A percentile compares a stretch with the other conserved stretches of the same genome.
These are phyloP conservation scores for Emydocephalus ijimae DNA, from an alignment of 2,113 vertebrate genomes.

Conservation along the genomic window DNA sequence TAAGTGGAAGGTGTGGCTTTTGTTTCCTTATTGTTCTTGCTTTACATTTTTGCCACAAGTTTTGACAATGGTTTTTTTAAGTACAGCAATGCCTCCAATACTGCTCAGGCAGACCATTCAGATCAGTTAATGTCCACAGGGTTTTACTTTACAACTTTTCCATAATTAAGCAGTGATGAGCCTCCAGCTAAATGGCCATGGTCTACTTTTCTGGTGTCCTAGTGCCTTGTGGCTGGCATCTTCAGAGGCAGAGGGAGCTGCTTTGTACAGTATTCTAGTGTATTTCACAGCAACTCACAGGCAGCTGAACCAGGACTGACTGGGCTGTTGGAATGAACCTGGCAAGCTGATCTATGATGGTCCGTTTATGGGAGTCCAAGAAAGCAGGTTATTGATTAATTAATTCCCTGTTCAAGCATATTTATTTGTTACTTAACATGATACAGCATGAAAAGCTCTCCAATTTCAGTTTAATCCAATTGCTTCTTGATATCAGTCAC, in stretches of 20 bases:
- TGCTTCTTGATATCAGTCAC: background rate
- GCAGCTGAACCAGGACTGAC: background rate
- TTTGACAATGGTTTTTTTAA: background rate
- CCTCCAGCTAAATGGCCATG: background rate
- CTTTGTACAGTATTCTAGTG: background rate
- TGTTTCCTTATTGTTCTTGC: background rate
- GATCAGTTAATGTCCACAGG: background rate
- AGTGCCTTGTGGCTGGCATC: background rate
- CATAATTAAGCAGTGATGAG: background rate
- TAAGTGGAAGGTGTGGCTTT: background rate
- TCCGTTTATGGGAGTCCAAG: background rate
- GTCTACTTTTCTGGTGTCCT: background rate
- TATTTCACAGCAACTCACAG: background rate
- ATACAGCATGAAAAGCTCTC: background rate
- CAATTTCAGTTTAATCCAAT: background rate
- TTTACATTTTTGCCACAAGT: background rate
- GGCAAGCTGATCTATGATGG: background rate
- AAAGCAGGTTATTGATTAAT: background rate
- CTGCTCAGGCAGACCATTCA: background rate
- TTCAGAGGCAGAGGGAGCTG: background rate
- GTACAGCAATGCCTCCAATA: background rate
- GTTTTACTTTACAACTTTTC: background rate
- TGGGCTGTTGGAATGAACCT: background rate
- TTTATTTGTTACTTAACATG: background rate
- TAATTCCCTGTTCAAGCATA: background rate